Base-by-base conservation (phyloP, 2,113 vertebrate genomes). In the Axis porcinus region DNA sequence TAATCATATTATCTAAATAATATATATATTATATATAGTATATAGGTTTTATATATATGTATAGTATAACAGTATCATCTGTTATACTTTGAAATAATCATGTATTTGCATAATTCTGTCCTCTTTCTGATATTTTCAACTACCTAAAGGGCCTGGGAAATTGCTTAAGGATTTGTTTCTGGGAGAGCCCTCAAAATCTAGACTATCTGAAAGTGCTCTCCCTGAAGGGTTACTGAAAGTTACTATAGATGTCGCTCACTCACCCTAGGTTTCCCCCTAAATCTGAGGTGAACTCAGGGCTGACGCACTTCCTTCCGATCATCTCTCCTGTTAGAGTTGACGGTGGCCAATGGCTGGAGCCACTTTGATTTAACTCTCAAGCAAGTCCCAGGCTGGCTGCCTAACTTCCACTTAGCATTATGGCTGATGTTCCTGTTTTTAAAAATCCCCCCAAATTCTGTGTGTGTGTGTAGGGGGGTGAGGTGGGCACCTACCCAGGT, bases 71-170 rank as follows among this genome's bases (percentile, higher is more conserved):
- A 74, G 67, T 25, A 43, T 74, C 36, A 14, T 74, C 36, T 43
- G 21, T 76, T 76, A 40, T 62, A 86, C 14, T 74, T 97, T 64
- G 76, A 95, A 87, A 95, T 83, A 95, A 86, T 79, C 47, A 74
- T 2, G 0, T 47, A 95, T 86, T 74, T 95, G 67, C 88, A 96
- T 86, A 97, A 94, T 95, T 83, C 76, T 97, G 4, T 96, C 54
- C 33, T 96, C 58, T 90, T 96, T 60, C 70, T 88, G 43, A 25
- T 92, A 88, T 55, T 85, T 96, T 92, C n/a, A 91, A 15, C 67
- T 52, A 78, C 36, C 52, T 76, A 9, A 83, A 78, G 85, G 15
- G 40, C 3, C 10, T 74, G 33, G 86, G 28, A 93, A 90, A 89
- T 52, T 95, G 88, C 54, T 70, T 57, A 85, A 82, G 33, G 40